Evolutionary conservation across 2,113 vertebrate species (phyloP), one percentile per base, ranked within the genome.

Genomic region (Halcyon senegalensis): DNA sequence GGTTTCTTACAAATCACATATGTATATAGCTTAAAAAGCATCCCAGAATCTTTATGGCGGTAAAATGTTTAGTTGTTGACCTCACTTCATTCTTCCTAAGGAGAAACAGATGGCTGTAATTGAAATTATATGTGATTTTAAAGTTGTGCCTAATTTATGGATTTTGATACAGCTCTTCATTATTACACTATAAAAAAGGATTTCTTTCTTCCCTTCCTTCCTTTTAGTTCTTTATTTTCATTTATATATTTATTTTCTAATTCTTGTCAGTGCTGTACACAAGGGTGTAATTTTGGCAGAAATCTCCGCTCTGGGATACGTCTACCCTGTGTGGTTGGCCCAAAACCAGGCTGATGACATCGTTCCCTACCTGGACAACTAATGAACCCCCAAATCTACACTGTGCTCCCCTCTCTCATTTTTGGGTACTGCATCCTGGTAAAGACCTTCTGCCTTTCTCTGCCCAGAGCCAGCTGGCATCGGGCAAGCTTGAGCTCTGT

Each of bases 101-200:
- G 85, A 94, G 96, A 97, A 95, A 96, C 95, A 97, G 95, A 95
- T 97, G 96, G 64, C 58, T 89, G 70, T 94, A 95, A 96, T 76
- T 94, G 91, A 97, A 96, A 94, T 92, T 82, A 91, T 80, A 91
- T 91, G 78, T 94, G 93, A 90, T 90, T 94, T 92, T 92, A 79
- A 96, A 79, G 70, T 91, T 92, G 31, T 55, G 80, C 53, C 62
- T 96, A 76, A 94, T 94, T 94, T 92, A 96, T 92, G 75, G 84
- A 89, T 84, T 88, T 86, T 87, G 39, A 92, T 92, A 86, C 44
- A 89, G 79, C 39, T 78, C 80, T 90, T 82, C 69, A 74, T 43
- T 87, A 84, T 72, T 90, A 64, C 23, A 73, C 62, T 73, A 84
- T 76, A 74, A 64, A 84, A 75, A 11, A 3, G 24, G 21, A 44